Base-by-base conservation (phyloP, 30 jellyfish, hydroid and myxozoan genomes). In the Rhopilema esculentum region DNA sequence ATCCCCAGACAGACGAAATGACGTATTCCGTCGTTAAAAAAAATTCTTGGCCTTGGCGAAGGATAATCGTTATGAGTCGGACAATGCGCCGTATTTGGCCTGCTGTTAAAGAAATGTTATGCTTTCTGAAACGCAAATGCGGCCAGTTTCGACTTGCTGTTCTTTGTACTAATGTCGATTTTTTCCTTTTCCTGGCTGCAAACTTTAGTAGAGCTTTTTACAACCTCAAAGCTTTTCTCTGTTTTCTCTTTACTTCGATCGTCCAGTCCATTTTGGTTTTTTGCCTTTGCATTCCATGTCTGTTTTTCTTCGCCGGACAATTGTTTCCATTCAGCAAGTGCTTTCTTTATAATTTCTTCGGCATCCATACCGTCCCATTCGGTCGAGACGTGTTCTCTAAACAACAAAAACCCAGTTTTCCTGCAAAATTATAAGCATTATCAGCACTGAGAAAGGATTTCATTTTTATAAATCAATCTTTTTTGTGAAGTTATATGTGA, bases 201-300 rank as follows among this genome's bases (percentile, higher is more conserved):
- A 31, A 72, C 52, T 53, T 69, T 79, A 40, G 57, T 69, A 21
- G n/a, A 8, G 23, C 48, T 66, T 7, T 76, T 69, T 4, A 32
- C 63, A 0, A 25, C 65, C 0, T 63, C 63, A n/a, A 69, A 4
- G 4, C 20, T 66, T 49, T 31, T 72, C 63, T 61, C 82, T 0
- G 61, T 17, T n/a, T 27, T 67, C 0, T 29, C 57, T 7, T 17
- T 57, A 12, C 31, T 17, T 66, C 27, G 23, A 0, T 62, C 88
- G 8, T 23, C 51, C 25, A 68, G 51, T 63, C 27, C 18, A 29
- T 26, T 30, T 27, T 48, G 80, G 1, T 52, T 75, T 32, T 74
- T 82, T 49, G 97, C 97, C 75, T 85, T 90, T 63, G 18, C 83
- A 88, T 90, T 95, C 99, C 99, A 95, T 30, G 75, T 23, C 79